Base-by-base conservation (phyloP, 2,888 invertebrate species). In the Apotomis capreana region DNA sequence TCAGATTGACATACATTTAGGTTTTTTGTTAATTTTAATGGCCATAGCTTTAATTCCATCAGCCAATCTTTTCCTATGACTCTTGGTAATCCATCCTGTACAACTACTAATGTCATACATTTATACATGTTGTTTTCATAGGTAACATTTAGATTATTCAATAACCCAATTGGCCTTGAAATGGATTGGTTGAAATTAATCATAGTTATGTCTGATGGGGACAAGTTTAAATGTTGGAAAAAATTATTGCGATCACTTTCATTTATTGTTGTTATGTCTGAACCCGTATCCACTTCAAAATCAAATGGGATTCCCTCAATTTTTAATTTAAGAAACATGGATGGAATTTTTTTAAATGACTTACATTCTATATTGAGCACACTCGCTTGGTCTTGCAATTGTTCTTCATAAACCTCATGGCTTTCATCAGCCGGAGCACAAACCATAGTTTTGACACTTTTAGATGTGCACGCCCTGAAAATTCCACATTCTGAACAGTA, bases 401-500 rank as follows among this genome's bases (percentile, higher is more conserved):
- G 58, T 9, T 57, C 57, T 9, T 67, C 37, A 5, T 51, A n/a
- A 5, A 40, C 37, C n/a, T 36, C 36, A 15, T 15, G 15, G 15
- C 15, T n/a, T n/a, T n/a, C n/a, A 0, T 9, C 3, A 3, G 6
- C 55, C 4, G 6, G 9, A 1, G 49, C 51, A 37, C 59, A 67
- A 3, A 26, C 10, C 10, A 67, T 5, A 40, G 37, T 58, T 40
- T 67, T 67, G 3, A 51, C 26, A 59, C 8, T 51, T n/a, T 57
- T 65, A 13, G 6, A 37, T 5, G 54, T 9, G 6, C 67, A 67
- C 5, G 9, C 36, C 26, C 58, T 67, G 10, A 59, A 67, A 3
- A 59, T 59, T 26, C 67, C 67, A 10, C 67, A 67, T 37, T 67
- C 51, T n/a, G 54, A 54, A 13, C 67, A 67, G 10, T 59, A 67